phyloP scores from a whole-genome alignment of 2,113 vertebrate genomes.

The Anhinga rufa region DNA sequence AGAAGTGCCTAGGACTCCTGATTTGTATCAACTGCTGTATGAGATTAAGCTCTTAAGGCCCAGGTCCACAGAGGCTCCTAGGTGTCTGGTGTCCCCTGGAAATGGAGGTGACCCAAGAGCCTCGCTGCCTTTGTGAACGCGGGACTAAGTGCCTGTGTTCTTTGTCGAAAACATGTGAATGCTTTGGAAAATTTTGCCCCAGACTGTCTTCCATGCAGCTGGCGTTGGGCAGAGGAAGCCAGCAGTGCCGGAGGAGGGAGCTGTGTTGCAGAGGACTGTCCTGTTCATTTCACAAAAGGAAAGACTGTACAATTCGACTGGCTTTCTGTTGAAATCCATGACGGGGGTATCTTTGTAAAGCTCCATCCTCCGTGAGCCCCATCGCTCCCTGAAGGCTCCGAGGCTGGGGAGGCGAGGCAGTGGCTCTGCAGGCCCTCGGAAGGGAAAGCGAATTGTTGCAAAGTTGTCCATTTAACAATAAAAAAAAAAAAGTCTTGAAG shows the following conservation, averaged over 20 bases:
- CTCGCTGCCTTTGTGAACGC: background rate
- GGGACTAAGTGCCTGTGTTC: background rate
- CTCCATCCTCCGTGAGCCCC: rapidly evolving
- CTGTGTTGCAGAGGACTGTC: background rate
- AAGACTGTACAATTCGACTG: background rate
- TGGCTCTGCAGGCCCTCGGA: background rate
- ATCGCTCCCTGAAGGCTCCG: rapidly evolving
- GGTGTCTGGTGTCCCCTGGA: background rate
- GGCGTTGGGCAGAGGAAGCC: background rate
- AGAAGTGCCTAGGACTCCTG: constrained; percentile 17
- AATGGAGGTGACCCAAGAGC: background rate
- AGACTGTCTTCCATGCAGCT: background rate
- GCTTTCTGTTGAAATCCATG: background rate
- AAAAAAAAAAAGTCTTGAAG: constrained; percentile 4
- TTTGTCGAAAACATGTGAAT: background rate
- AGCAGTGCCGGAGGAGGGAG: rapidly evolving
- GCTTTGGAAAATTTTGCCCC: constrained; percentile 44
- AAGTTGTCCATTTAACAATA: constrained; percentile 2
- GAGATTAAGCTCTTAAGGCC: background rate
- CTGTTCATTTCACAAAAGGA: background rate
- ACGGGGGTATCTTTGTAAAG: rapidly evolving
- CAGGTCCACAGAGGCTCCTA: background rate
- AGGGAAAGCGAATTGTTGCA: background rate
- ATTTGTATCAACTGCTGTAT: background rate
- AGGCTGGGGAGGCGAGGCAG: rapidly evolving